Base-by-base conservation (phyloP, 2,888 invertebrate genomes). In the Lamellibrachia satsuma region DNA sequence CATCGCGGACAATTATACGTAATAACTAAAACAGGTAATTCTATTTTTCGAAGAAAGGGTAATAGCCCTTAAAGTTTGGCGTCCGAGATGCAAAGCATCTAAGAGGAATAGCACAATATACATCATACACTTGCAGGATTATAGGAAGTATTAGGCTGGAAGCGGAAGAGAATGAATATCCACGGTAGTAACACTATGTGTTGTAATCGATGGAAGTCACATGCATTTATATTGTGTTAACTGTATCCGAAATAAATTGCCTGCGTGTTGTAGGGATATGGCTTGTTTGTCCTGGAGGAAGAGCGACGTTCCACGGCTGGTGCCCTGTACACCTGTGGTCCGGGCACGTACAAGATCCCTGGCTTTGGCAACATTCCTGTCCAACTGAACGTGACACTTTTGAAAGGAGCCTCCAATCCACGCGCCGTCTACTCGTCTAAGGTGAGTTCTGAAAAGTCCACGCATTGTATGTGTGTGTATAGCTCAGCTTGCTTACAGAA, bases 351-450 rank as follows among this genome's bases (percentile, higher is more conserved):
- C 96, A 99, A 99, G 97, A 97, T 99, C 92, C 99, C 99, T 11
- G 98, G 98, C 0, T 98, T 99, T 96, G 98, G 98, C 0, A 98
- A 99, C 96, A 98, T 99, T 95, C 99, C 99, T 0, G 97, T 97
- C 91, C 98, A 91, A n/a, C 98, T 99, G 95, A 98, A 99, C 96
- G 99, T 99, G 0, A 98, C 98, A 6, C 97, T 99, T 92, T 97
- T 99, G 75, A 98, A 98, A 96, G 98, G 98, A n/a, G 98, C 98
- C 57, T 97, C 98, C 0, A 99, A 99, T 97, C 98, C 98, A 0
- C 97, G 98, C 95, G 99, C 99, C 51, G 98, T 99, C 8, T 99
- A 98, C 96, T 99, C 99, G 0, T 99, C 99, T 1, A 99, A 99
- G 98, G 99, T 98, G 57, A 92, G 52, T 39, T 27, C 22, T 91